Conservation (phyloP, 2,888 invertebrate genomes). For the Plagodis dolabraria region DNA sequence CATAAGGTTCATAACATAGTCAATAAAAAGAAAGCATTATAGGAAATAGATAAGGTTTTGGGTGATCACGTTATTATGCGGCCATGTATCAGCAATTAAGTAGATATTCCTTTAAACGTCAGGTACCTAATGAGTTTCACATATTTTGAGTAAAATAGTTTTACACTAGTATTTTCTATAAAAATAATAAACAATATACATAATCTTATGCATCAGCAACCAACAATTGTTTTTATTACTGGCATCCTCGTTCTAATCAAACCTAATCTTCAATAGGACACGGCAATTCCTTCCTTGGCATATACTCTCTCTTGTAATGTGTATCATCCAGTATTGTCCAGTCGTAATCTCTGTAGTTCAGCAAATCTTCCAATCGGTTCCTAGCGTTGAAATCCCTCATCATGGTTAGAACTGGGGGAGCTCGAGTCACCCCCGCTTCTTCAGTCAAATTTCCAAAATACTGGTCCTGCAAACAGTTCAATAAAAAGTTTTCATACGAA, state of each 20-base stretch:
- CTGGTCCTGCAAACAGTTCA: conserved; percentile 61
- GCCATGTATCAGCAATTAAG: too few relatives aligned
- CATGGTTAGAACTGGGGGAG: conserved; percentile 62
- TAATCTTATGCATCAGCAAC: too few relatives aligned
- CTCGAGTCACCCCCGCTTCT: conserved; percentile 63
- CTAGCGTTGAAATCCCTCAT: conserved; percentile 70
- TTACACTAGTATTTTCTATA: too few relatives aligned
- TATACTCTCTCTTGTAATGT: conserved; percentile 62
- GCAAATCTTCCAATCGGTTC: conserved; percentile 68
- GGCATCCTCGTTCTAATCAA: neutral
- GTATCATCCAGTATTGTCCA: conserved; percentile 60
- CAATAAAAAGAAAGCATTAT: too few relatives aligned
- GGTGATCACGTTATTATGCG: too few relatives aligned
- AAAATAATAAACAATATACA: too few relatives aligned
- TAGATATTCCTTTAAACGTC: too few relatives aligned
- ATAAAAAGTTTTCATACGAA: neutral
- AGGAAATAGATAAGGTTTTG: too few relatives aligned
- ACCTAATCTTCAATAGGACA: conserved; percentile 55
- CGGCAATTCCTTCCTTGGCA: conserved; percentile 53
- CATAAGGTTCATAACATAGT: too few relatives aligned
- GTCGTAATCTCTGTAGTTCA: conserved; percentile 74
- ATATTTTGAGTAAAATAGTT: too few relatives aligned
- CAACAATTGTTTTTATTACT: too few relatives aligned
- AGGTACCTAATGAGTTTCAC: too few relatives aligned
- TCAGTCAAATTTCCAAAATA: conserved; percentile 68